phyloP scores from a whole-genome alignment of 1,140 invertebrate species.

The Helicoverpa zea region DNA sequence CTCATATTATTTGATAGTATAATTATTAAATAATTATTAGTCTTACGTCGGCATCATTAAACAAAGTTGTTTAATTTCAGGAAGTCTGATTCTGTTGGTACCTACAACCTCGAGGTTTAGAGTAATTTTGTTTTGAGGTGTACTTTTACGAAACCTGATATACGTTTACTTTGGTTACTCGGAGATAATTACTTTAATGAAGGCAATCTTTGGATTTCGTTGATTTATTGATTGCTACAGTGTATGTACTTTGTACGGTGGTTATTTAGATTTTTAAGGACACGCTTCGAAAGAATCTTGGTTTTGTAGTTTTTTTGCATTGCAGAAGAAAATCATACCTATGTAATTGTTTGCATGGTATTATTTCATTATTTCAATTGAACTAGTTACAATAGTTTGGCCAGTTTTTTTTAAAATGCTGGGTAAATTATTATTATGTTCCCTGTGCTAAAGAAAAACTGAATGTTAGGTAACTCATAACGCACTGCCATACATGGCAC shows the following conservation, averaged over 20 bases:
- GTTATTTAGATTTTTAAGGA: slow-evolving; percentile 10
- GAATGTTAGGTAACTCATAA: too few relatives aligned
- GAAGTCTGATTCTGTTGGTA: slow-evolving; percentile 31
- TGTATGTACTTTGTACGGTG: neutral
- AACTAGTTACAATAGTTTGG: too few relatives aligned
- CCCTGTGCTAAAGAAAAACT: too few relatives aligned
- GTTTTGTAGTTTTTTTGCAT: neutral
- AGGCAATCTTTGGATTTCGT: slow-evolving; percentile 13
- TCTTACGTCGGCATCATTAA: slow-evolving; percentile 47
- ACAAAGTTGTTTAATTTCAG: slow-evolving; percentile 45
- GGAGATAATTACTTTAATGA: slow-evolving; percentile 35
- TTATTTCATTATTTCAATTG: too few relatives aligned
- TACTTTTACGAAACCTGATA: slow-evolving; percentile 22
- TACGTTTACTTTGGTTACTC: slow-evolving; percentile 25
- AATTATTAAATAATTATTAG: slow-evolving; percentile 57
- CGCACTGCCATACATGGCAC: too few relatives aligned
- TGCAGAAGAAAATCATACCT: neutral
- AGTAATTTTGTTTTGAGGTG: slow-evolving; percentile 31
- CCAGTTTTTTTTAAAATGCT: too few relatives aligned
- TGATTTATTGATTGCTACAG: slow-evolving; percentile 32
- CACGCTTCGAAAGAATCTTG: neutral
- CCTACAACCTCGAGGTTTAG: slow-evolving; percentile 9
- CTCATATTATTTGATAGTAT: slow-evolving; percentile 69
- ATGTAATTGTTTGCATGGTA: too few relatives aligned
- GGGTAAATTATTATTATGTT: too few relatives aligned